Evolutionary conservation across 2,797 vertebrate species (phyloP).

Genomic region (Sebastes alutus): DNA sequence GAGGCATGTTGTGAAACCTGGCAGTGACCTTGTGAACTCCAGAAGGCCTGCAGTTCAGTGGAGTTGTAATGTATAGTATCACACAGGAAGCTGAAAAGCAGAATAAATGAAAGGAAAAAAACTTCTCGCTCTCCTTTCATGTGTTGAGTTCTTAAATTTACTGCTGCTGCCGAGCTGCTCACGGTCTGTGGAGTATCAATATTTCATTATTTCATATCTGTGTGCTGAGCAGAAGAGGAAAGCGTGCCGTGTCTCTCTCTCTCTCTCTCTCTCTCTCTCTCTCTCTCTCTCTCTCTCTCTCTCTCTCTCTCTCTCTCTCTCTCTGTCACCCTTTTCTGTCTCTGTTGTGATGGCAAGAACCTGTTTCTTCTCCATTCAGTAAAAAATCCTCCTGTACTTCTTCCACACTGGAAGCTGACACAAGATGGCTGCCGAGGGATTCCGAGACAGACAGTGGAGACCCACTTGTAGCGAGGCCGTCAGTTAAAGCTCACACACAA

Average conservation of each 20-base stretch:
- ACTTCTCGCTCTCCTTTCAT: slow-evolving; percentile 22
- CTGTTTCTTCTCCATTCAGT: slow-evolving; percentile 27
- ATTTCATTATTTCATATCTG: slow-evolving; percentile 58
- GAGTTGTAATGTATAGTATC: neutral
- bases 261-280: neutral
- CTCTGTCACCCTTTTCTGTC: slow-evolving; percentile 3
- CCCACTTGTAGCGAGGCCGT: neutral
- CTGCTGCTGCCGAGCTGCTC: slow-evolving; percentile 38
- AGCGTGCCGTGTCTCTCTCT: neutral
- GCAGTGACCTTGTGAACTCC: slow-evolving; percentile 25
- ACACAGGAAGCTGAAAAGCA: neutral
- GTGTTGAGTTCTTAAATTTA: slow-evolving; percentile 37
- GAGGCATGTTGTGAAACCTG: neutral
- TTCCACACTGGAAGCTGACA: slow-evolving; percentile 9
- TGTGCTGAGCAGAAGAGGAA: slow-evolving; percentile 25
- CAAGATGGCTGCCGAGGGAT: slow-evolving; percentile 38
- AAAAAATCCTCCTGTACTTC: slow-evolving; percentile 5
- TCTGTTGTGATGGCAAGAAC: slow-evolving; percentile 23
- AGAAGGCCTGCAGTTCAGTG: slow-evolving; percentile 1
- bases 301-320: neutral
- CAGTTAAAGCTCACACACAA: neutral
- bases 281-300: no score
- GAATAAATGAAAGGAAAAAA: neutral
- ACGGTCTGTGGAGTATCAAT: slow-evolving; percentile 43
- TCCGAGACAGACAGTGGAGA: neutral